Conservation (phyloP, 2,888 invertebrate genomes). For the Aporophyla nigra region DNA sequence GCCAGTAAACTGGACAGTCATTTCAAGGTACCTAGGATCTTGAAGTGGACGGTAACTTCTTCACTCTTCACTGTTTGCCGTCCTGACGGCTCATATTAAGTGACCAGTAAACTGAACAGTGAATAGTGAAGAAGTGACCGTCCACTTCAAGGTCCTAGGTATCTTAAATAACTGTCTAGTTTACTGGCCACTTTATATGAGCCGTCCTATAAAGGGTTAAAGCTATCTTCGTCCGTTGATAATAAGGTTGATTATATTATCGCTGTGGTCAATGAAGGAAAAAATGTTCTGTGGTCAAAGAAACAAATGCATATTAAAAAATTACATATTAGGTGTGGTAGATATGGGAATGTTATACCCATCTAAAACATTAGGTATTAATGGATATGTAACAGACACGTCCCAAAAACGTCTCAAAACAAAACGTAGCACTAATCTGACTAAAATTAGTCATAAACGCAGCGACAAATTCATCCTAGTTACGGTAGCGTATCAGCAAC, state of each 20-base stretch:
- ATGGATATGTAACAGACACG: not conserved
- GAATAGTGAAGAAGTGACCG: too few species aligned
- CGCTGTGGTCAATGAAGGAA: not conserved
- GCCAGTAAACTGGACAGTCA: too few species aligned
- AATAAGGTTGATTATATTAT: not conserved
- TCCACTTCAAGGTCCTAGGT: too few species aligned
- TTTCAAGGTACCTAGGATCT: too few species aligned
- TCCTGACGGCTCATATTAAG: too few species aligned
- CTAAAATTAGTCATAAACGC: constrained; percentile 23
- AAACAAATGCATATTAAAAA: not conserved
- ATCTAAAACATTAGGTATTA: not conserved
- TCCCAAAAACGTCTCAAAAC: not conserved
- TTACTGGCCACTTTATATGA: too few species aligned
- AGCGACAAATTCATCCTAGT: constrained; percentile 72
- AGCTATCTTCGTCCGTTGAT: not conserved
- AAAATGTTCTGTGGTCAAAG: not conserved
- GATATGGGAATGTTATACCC: too few species aligned
- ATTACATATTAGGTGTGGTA: not conserved
- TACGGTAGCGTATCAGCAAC: constrained; percentile 78
- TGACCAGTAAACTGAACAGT: too few species aligned
- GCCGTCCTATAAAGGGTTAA: too few species aligned
- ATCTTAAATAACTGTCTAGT: too few species aligned
- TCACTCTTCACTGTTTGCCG: too few species aligned
- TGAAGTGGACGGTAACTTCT: too few species aligned
- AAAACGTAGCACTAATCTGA: constrained; percentile 1